These are phyloP conservation scores for Synanthedon myopaeformis DNA, from an alignment of 2,888 invertebrate genomes.

Conservation along the genomic window DNA sequence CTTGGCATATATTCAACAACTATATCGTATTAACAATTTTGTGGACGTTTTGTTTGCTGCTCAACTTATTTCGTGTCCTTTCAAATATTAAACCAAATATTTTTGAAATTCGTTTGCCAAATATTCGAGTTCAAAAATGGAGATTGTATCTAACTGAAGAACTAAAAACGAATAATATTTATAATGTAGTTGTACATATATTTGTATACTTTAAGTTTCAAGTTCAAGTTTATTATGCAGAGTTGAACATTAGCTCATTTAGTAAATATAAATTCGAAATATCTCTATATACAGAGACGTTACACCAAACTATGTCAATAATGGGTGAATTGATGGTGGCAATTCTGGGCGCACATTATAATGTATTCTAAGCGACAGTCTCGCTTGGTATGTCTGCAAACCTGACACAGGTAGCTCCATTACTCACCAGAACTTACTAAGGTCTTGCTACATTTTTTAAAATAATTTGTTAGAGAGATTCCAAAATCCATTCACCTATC, in stretches of 20 bases:
- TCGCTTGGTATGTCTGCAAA: constrained; percentile 7
- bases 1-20: constrained; percentile 34
- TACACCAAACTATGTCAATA: constrained; percentile 11
- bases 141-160: background rate
- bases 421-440: constrained; percentile 8
- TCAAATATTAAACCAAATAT: background rate
- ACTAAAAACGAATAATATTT: too few relatives aligned
- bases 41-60: background rate
- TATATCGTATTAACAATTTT: background rate
- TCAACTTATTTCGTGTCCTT: background rate
- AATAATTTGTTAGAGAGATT: background rate
- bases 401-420: constrained; percentile 12
- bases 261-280: background rate
- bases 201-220: too few relatives aligned
- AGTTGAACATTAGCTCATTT: too few relatives aligned
- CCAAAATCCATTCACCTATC: too few relatives aligned
- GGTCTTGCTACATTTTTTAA: background rate
- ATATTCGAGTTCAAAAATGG: background rate
- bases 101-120: background rate
- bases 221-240: too few relatives aligned
- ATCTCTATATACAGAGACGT: constrained; percentile 3
- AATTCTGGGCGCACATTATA: constrained; percentile 3
- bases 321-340: constrained; percentile 15
- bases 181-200: too few relatives aligned
- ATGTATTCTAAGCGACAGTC: constrained; percentile 13